Percentiles rank a stretch among this genome's conserved stretches.
Conservation (phyloP, 2,113 vertebrate species). For the Melanocharis versteri region DNA sequence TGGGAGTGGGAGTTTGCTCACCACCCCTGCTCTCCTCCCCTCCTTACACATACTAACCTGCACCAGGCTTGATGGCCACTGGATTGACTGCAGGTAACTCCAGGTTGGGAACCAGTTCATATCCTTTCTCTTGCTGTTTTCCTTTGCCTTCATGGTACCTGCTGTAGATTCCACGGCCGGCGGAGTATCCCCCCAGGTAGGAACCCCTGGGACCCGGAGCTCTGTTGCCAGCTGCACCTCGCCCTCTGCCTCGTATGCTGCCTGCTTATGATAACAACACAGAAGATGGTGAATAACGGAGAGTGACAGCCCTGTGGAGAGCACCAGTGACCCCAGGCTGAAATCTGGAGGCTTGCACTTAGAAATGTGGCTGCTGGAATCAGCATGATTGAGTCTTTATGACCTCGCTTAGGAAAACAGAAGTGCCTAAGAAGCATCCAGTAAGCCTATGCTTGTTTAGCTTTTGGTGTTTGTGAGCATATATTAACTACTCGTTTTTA, state of each 20-base stretch:
- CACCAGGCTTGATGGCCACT: constrained; percentile 91
- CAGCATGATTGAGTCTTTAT: not conserved
- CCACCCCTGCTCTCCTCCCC: not conserved
- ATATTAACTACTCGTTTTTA: not conserved
- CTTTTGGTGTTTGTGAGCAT: not conserved
- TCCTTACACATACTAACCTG: constrained; percentile 85
- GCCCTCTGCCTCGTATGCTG: constrained; percentile 95
- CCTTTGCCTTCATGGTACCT: constrained; percentile 98
- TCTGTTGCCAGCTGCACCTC: constrained; percentile 90
- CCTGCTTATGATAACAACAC: constrained; percentile 92
- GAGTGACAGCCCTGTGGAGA: not conserved
- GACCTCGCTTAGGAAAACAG: not conserved
- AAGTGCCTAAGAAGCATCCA: not conserved
- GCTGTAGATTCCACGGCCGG: constrained; percentile 98
- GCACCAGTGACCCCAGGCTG: not conserved
- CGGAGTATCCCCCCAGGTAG: constrained; percentile 98
- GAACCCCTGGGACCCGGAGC: constrained; percentile 92
- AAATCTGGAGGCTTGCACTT: not conserved
- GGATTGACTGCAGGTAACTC: constrained; percentile 90
- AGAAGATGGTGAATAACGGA: constrained; percentile 54
- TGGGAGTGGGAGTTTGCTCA: accelerated
- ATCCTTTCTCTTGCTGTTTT: constrained; percentile 92
- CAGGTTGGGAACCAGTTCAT: constrained; percentile 91
- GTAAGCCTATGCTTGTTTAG: not conserved
- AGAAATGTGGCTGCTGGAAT: not conserved